Evolutionary conservation across 2,888 invertebrate species (phyloP).

Genomic region (Sminthurides aquaticus): DNA sequence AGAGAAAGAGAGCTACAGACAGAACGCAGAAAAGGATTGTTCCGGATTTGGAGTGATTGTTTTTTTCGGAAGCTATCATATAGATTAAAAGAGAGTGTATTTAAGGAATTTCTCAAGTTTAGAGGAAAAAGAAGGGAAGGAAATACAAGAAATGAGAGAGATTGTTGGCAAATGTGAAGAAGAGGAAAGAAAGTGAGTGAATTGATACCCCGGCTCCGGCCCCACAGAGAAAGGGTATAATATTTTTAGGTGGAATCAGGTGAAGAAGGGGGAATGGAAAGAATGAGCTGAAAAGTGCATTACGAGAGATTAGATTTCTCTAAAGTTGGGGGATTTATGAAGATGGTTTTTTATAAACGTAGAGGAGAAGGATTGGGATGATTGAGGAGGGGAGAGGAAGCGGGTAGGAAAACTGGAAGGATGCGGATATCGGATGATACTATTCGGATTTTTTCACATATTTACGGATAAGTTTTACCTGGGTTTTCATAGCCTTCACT

Average conservation of each 20-base stretch:
- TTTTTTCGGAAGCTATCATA: background rate
- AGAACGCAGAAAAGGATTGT: no score
- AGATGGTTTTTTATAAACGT: background rate
- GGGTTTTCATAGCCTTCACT: no score
- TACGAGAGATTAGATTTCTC: background rate
- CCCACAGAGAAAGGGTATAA: no score
- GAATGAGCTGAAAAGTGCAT: background rate
- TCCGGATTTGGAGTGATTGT: no score
- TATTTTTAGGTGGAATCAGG: background rate
- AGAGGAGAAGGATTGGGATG: slow-evolving; percentile 5
- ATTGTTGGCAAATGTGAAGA: no score
- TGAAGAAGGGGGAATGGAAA: background rate
- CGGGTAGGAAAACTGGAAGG: background rate
- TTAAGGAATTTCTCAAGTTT: background rate
- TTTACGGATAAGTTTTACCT: no score
- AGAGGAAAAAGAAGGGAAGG: background rate
- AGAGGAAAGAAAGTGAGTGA: no score
- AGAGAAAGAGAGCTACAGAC: no score
- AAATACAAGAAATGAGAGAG: no score
- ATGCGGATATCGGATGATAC: background rate
- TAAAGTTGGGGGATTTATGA: no score
- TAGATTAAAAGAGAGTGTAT: background rate
- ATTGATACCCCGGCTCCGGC: no score
- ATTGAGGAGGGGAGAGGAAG: background rate
- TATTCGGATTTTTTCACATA: no score